Base-by-base conservation (phyloP, 2,797 vertebrate genomes). In the Chromis chromis region DNA sequence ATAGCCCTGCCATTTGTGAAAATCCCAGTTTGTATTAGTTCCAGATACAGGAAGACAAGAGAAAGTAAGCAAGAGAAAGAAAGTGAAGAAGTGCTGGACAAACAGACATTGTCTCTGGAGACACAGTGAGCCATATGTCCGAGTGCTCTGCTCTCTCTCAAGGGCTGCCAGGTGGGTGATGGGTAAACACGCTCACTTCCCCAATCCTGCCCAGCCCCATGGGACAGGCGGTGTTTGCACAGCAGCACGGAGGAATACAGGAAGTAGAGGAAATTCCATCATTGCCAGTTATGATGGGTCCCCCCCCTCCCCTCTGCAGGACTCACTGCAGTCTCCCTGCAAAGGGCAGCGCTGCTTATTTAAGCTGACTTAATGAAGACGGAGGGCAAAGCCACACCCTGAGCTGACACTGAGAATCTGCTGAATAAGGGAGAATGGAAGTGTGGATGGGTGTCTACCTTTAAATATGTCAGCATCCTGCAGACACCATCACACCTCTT, bases 261-360 rank as follows among this genome's bases (percentile, higher is more conserved):
- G 89, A 94, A 93, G 92, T 79, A 91, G 86, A 93, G 89, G 81
- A 90, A 89, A 91, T 90, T 92, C 90, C 89, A 89, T 52, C 78
- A 84, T 80, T 84, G 74, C 82, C 79, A 93, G 77, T 79, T 65
- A 70, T 68, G 57, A 79, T 76, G 44, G 27, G 61, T 77, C 75
- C 68, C 56, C 57, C 22, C 2, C 9, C 33, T 48, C 36, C 57
- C 48, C 16, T 58, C n/a, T 4, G 14, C n/a, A 42, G 19, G 17
- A 14, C 67, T 64, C 28, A 2, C 62, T 3, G 0, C 64, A 19
- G 63, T 65, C 55, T 85, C 58, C 57, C 46, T 73, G 39, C 54
- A 66, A 64, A 79, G 49, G 76, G 65, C 59, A 77, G 39, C 1
- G 0, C 49, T 78, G 83, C 82, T 88, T 86, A 63, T 93, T 91